phyloP scores from a whole-genome alignment of 2,113 vertebrate genomes.

The Phrynosoma platyrhinos region DNA sequence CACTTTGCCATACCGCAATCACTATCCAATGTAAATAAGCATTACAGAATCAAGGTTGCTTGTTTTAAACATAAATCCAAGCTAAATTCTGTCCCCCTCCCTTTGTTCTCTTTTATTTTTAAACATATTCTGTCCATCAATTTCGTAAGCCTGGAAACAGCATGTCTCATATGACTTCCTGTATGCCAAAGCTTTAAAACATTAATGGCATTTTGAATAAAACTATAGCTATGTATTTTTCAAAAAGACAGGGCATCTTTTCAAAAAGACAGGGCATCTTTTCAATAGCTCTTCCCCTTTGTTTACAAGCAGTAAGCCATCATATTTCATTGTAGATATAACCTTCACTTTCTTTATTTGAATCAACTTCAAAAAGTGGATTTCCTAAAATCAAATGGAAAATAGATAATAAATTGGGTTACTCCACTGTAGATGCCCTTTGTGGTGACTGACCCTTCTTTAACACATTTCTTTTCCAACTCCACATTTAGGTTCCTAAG shows the following conservation, averaged over 20 bases:
- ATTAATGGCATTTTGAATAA: slow-evolving; percentile 47
- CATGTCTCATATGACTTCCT: background rate
- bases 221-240: slow-evolving; percentile 33
- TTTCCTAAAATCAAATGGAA: slow-evolving; percentile 57
- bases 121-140: background rate
- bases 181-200: slow-evolving; percentile 26
- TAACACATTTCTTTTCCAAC: slow-evolving; percentile 69
- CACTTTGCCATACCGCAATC: background rate
- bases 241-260: background rate
- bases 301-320: background rate
- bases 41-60: background rate
- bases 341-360: background rate
- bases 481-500: slow-evolving; percentile 51
- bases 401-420: slow-evolving; percentile 46
- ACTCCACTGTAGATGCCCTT: slow-evolving; percentile 52
- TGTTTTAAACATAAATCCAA: background rate
- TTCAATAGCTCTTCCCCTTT: background rate
- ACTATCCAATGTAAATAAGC: background rate
- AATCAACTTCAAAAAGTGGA: slow-evolving; percentile 52
- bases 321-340: background rate
- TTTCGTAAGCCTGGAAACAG: slow-evolving; percentile 21
- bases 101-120: slow-evolving; percentile 15
- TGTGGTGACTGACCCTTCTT: slow-evolving; percentile 54
- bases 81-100: background rate
- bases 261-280: background rate